Evolutionary conservation across 2,888 invertebrate genomes (phyloP), one percentile per base, ranked within the genome.

Genomic region (Chrysolina americana): DNA sequence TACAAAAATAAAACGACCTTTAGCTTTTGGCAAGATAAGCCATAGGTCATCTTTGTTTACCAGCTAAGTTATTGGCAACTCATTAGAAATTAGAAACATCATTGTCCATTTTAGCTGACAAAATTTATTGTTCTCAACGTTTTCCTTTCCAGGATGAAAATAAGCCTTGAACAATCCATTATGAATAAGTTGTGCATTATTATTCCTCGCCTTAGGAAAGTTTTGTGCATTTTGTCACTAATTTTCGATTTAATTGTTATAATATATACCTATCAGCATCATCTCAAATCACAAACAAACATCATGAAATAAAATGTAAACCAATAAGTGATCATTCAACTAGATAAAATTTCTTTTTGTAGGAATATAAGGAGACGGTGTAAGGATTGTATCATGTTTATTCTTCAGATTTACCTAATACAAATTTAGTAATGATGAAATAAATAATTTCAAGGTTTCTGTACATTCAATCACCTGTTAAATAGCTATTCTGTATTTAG

Each of bases 1-100:
- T 68, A 23, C n/a, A 62, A 48, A 66, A 56, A 64, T 68, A 36
- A 62, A 56, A 15, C 17, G 74, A 74, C 68, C 74, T 74, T 66
- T 74, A 62, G 44, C 70, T 53, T 62, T 53, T 74, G 68, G 62
- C 71, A 64, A 74, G 74, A 74, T 74, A 71, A 74, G 21, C 48
- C 53, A 53, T 41, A 17, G 53, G 68, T 71, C 50, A 53, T 19
- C 53, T 64, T 48, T 63, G 50, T 70, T 63, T 70, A 63, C 44
- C 19, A 2, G n/a, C 47, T 11, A 65, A 65, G 21, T 15, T 21
- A 21, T 65, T 50, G 44, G 65, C 47, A 65, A 41, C 23, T 6
- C 36, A 36, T 6, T 8, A 28, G 9, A 65, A 65, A 23, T 17
- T 41, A 50, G 2, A 9, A 44, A 6, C 13, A 28, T n/a, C n/a